phyloP scores from a whole-genome alignment of 2,888 invertebrate species.

The Stenodema calcarata region DNA sequence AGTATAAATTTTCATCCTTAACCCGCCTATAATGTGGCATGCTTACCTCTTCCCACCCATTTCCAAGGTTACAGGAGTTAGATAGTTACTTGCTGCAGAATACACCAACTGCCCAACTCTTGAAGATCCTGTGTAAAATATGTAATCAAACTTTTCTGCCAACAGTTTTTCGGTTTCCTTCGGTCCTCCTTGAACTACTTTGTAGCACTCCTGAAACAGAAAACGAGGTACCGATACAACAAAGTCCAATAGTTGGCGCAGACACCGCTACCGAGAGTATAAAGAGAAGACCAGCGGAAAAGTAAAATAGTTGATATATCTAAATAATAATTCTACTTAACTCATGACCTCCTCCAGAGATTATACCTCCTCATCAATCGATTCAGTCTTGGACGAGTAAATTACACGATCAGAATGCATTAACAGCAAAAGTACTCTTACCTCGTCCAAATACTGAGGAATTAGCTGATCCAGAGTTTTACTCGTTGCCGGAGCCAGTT shows the following conservation, averaged over 20 bases:
- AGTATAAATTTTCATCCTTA: too few species aligned
- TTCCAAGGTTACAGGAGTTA: conserved; percentile 94
- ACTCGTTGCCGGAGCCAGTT: conserved; percentile 75
- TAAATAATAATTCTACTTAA: too few species aligned
- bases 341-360: too few species aligned
- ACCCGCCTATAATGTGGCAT: background rate
- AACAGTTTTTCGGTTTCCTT: conserved; percentile 84
- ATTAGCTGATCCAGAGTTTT: conserved; percentile 76
- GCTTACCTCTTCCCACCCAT: conserved; percentile 82
- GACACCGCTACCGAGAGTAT: too few species aligned
- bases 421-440: background rate
- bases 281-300: too few species aligned
- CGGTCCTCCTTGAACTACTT: conserved; percentile 82
- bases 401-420: too few species aligned
- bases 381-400: too few species aligned
- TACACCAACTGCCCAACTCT: conserved; percentile 85
- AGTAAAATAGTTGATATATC: too few species aligned
- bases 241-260: too few species aligned
- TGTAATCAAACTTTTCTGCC: conserved; percentile 90
- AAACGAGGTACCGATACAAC: too few species aligned
- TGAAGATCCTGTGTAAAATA: conserved; percentile 93
- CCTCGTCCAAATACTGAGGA: conserved; percentile 84
- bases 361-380: too few species aligned
- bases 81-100: conserved; percentile 84
- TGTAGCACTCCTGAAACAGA: conserved; percentile 74